A percentile compares a stretch with the other conserved stretches of the same genome.
Evolutionary conservation across 2,113 vertebrate genomes (phyloP).

Genomic region (Gasterosteus aculeatus): DNA sequence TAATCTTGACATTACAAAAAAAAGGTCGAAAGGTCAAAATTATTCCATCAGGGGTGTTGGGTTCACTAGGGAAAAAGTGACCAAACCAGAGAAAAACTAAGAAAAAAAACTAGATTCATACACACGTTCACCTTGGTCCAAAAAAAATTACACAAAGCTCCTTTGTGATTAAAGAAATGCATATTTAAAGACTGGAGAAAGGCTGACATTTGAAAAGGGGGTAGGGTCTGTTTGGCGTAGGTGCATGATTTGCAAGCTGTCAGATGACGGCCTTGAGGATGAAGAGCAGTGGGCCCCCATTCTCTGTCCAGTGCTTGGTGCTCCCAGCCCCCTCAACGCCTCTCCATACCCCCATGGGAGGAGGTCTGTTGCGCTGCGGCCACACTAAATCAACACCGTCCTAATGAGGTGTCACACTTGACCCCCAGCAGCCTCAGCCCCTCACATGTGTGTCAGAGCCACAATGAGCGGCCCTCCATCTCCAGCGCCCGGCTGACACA

Average conservation of each 20-base stretch:
- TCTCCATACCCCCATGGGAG: conserved; percentile 79
- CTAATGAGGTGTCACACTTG: conserved; percentile 92
- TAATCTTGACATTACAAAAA: conserved; percentile 75
- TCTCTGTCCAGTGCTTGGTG: conserved; percentile 71
- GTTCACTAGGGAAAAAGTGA: conserved; percentile 54
- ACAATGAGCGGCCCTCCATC: conserved; percentile 90
- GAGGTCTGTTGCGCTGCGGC: conserved; percentile 81
- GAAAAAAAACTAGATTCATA: conserved; percentile 13
- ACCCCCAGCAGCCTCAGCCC: conserved; percentile 85
- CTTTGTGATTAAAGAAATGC: conserved; percentile 44
- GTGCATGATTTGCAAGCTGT: conserved; percentile 77
- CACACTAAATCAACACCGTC: conserved; percentile 90
- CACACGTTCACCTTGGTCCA: background rate
- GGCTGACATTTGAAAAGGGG: conserved; percentile 28
- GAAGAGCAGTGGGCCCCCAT: conserved; percentile 73
- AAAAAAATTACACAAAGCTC: background rate
- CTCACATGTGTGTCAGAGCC: conserved; percentile 85
- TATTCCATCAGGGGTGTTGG: conserved; percentile 63
- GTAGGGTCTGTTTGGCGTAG: conserved; percentile 19
- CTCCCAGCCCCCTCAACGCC: conserved; percentile 73
- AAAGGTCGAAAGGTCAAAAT: conserved; percentile 78
- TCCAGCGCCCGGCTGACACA: conserved; percentile 87
- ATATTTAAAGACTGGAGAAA: conserved; percentile 25
- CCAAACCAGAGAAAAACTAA: conserved; percentile 27
- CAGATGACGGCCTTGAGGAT: conserved; percentile 68